phyloP scores from a whole-genome alignment of 2,113 vertebrate species.

The Cygnus atratus region DNA sequence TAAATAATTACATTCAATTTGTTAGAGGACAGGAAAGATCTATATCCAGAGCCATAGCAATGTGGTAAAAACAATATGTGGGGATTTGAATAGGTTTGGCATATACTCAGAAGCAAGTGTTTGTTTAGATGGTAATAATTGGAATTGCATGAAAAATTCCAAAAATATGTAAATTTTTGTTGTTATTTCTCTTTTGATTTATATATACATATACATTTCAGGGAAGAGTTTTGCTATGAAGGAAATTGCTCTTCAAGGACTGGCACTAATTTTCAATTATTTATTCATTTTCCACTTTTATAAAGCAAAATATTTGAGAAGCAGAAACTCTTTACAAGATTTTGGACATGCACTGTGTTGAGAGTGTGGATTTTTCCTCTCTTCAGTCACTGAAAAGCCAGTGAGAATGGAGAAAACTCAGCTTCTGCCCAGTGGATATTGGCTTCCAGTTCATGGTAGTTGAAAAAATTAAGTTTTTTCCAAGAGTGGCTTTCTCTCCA shows the following conservation, averaged over 20 bases:
- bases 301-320: background rate
- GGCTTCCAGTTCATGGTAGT: background rate
- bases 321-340: background rate
- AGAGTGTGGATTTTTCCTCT: background rate
- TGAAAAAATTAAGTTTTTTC: background rate
- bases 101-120: background rate
- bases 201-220: background rate
- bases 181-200: too few relatives aligned
- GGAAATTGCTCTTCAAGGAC: slow-evolving; percentile 1
- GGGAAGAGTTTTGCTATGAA: background rate
- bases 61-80: background rate
- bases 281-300: background rate
- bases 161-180: background rate
- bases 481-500: background rate
- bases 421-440: background rate
- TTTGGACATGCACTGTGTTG: background rate
- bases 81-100: background rate
- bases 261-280: slow-evolving; percentile 13
- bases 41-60: background rate
- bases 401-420: background rate
- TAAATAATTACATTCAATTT: background rate
- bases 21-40: background rate
- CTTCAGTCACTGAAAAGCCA: background rate
- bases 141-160: background rate
- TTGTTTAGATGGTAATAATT: background rate